Conservation (phyloP, 1,140 invertebrate species). For the Leptopilina clavipes region DNA sequence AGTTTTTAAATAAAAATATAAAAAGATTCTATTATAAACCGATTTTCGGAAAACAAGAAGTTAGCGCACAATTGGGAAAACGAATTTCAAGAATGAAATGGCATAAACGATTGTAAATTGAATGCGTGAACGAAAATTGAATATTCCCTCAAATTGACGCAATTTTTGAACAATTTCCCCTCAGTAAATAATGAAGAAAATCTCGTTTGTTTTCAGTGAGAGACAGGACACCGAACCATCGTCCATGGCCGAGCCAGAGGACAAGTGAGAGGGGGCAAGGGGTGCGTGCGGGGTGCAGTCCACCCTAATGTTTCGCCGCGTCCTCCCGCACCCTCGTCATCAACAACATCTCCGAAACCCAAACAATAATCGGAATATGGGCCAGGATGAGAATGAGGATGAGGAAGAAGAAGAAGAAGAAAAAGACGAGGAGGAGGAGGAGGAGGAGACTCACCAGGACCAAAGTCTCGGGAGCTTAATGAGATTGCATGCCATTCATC, state of each 20-base stretch:
- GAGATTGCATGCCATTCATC: slow-evolving; percentile 61
- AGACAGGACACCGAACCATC: slow-evolving; percentile 70
- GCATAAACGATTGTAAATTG: neutral
- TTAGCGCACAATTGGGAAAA: too few relatives aligned
- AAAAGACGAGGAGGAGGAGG: slow-evolving; percentile 45
- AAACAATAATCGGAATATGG: slow-evolving; percentile 44
- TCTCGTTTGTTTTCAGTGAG: slow-evolving; percentile 64
- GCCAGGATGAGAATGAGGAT: slow-evolving; percentile 46
- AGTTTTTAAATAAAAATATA: too few relatives aligned
- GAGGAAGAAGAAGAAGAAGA: slow-evolving; percentile 36
- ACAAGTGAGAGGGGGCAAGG: slow-evolving; percentile 72
- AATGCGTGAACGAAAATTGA: neutral
- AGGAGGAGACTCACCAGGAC: slow-evolving; percentile 37
- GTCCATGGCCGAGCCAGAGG: slow-evolving; percentile 67
- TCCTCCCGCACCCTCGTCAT: slow-evolving; percentile 64
- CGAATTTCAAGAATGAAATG: neutral
- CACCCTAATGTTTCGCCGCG: slow-evolving; percentile 63
- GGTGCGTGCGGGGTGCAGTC: slow-evolving; percentile 68
- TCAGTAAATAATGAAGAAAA: neutral
- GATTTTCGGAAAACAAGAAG: too few relatives aligned
- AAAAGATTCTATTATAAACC: too few relatives aligned
- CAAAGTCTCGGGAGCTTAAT: slow-evolving; percentile 54
- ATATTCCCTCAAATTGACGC: neutral
- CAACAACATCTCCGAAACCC: slow-evolving; percentile 50
- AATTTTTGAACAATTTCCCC: neutral